Evolutionary conservation across 2,797 vertebrate species (phyloP).

Genomic region (Orientallactaga sibirica): DNA sequence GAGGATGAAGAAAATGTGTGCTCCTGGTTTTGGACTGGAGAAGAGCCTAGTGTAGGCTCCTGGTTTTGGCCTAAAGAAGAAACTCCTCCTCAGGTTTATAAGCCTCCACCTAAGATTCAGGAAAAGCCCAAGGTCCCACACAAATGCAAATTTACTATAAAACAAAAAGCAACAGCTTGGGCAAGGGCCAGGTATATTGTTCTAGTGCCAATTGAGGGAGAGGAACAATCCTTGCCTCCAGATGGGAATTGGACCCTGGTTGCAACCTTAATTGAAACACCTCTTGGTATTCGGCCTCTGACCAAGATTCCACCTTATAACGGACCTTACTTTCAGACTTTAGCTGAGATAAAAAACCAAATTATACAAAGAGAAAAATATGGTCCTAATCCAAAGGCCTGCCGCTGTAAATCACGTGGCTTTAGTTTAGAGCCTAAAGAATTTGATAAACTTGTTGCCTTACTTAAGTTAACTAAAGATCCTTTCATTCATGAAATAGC

Average conservation of each 20-base stretch:
- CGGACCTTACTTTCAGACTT: constrained; percentile 75
- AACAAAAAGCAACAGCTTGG: constrained; percentile 75
- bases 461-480: constrained; percentile 80
- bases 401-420: constrained; percentile 68
- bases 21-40: constrained; percentile 80
- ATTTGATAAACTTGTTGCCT: constrained; percentile 80
- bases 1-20: constrained; percentile 74
- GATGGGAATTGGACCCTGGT: constrained; percentile 79
- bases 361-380: constrained; percentile 72
- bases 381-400: constrained; percentile 72
- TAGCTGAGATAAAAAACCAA: constrained; percentile 75
- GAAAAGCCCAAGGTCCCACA: constrained; percentile 52
- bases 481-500: constrained; percentile 82
- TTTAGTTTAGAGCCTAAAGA: constrained; percentile 78
- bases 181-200: constrained; percentile 77
- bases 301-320: constrained; percentile 76
- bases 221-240: constrained; percentile 60
- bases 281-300: constrained; percentile 79
- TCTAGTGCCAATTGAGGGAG: constrained; percentile 73
- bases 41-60: constrained; percentile 78
- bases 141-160: constrained; percentile 54
- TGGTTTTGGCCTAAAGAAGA: constrained; percentile 83
- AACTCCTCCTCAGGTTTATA: constrained; percentile 67
- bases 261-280: constrained; percentile 80
- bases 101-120: constrained; percentile 68